Conservation (phyloP, 2,797 vertebrate species). For the Rhinella marina region DNA sequence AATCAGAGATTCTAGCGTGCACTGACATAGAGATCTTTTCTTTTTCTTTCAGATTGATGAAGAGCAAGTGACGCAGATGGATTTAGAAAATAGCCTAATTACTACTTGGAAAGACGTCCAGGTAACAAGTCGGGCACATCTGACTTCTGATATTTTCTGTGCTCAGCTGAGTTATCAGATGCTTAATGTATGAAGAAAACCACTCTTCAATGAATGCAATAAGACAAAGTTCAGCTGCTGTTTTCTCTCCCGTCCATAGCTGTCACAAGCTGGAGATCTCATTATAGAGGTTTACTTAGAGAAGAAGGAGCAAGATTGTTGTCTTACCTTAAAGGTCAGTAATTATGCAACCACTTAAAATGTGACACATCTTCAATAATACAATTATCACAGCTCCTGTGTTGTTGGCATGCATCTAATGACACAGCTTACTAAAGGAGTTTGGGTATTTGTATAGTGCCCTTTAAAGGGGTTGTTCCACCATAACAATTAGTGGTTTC, state of each 20-base stretch:
- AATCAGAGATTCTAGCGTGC: not conserved
- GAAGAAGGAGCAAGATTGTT: constrained; percentile 90
- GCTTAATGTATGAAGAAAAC: not conserved
- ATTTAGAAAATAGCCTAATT: constrained; percentile 94
- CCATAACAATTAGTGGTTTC: too few relatives aligned
- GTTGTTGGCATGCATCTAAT: too few relatives aligned
- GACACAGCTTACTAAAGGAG: too few relatives aligned
- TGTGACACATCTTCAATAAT: too few relatives aligned
- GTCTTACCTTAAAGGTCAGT: constrained; percentile 91
- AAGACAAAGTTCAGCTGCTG: not conserved
- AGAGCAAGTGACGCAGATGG: constrained; percentile 94
- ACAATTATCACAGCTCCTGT: too few relatives aligned
- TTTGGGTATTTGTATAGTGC: too few relatives aligned
- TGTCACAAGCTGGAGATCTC: constrained; percentile 95
- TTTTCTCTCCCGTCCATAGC: constrained; percentile 70
- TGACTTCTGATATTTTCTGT: not conserved
- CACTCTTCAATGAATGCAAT: not conserved
- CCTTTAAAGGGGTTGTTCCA: too few relatives aligned
- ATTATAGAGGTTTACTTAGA: constrained; percentile 97
- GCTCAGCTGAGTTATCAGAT: not conserved
- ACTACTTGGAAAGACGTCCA: constrained; percentile 97
- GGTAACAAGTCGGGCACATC: constrained; percentile 72
- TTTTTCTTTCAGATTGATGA: constrained; percentile 84
- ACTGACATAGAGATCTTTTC: not conserved
- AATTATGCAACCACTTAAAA: not conserved